Base-by-base conservation (phyloP, 2,888 invertebrate species). In the Drosophila nigricruria region DNA sequence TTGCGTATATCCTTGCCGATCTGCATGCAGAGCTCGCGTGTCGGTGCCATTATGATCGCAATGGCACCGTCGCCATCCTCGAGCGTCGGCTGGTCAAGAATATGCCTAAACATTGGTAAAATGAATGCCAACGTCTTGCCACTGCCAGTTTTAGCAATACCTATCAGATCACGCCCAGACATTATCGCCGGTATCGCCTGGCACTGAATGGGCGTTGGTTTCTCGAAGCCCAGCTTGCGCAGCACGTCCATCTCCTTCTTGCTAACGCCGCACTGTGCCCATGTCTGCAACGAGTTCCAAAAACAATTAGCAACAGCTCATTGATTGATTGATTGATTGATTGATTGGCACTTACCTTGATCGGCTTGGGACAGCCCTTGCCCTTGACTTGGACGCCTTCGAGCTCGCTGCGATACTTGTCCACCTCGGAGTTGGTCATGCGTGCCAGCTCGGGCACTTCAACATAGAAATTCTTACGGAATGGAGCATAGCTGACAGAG, bases 71-170 rank as follows among this genome's bases (percentile, higher is more conserved):
- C 99, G 0, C 97, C 97, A 90, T 99, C 98, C 84, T 98, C 98
- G n/a, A 99, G 91, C 0, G 96, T 95, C 0, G 97, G 95, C 92
- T 99, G 99, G 92, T 99, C 99, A 67, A 98, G 93, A 32, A 99
- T 97, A 90, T 99, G 99, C 8, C 95, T 94, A 93, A 99, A 98
- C 98, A 99, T 98, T 0, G 99, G 99, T 67, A 99, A 93, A 67
- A 99, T 95, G 93, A 99, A 99, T 0, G 99, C 99, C 57, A 99
- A 93, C 1, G 99, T 99, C 94, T 99, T 99, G 36, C 99, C 99
- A 91, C 98, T 98, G 49, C 99, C 99, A 0, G 99, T 99, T 94
- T 99, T 99, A 2, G 99, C 99, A 91, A 99, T 99, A 62, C 99
- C 99, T 90, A 99, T 99, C 70, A 99, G 94, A 93, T 99, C 99